phyloP scores from a whole-genome alignment of 2,888 invertebrate species.

The Eupithecia inturbata region DNA sequence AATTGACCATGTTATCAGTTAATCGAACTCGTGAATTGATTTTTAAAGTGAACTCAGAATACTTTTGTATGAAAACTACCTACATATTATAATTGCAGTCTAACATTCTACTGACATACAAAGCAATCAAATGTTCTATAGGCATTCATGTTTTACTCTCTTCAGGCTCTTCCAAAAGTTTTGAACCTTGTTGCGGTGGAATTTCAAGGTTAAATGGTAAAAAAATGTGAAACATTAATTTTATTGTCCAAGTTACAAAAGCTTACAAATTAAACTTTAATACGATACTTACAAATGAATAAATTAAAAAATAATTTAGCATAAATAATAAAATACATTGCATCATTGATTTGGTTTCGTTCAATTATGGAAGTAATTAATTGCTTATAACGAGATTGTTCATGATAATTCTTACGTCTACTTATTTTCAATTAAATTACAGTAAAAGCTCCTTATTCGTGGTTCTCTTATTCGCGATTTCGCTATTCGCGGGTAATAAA shows the following conservation, averaged over 20 bases:
- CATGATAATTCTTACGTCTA: slow-evolving; percentile 8
- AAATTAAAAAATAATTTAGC: slow-evolving; percentile 42
- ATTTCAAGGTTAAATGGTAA: background rate
- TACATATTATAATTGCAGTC: background rate
- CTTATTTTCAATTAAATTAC: no score
- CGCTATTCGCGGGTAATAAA: no score
- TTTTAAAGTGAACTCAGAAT: slow-evolving; percentile 42
- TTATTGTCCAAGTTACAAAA: slow-evolving; percentile 46
- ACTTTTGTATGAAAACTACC: slow-evolving; percentile 48
- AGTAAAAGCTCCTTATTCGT: no score
- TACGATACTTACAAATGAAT: slow-evolving; percentile 38
- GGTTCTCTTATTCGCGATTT: no score
- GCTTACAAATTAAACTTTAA: slow-evolving; percentile 25
- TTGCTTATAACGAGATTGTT: slow-evolving; percentile 24
- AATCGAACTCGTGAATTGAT: background rate
- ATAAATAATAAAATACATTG: slow-evolving; percentile 57
- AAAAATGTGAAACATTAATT: background rate
- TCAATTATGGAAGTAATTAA: slow-evolving; percentile 45
- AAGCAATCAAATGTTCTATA: background rate
- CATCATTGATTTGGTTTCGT: slow-evolving; percentile 73
- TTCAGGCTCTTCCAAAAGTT: background rate
- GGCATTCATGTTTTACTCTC: background rate
- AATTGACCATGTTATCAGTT: background rate
- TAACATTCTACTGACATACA: background rate
- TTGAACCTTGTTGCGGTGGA: background rate